Conservation (phyloP, 2,888 invertebrate genomes). For the Papilio gigon region DNA sequence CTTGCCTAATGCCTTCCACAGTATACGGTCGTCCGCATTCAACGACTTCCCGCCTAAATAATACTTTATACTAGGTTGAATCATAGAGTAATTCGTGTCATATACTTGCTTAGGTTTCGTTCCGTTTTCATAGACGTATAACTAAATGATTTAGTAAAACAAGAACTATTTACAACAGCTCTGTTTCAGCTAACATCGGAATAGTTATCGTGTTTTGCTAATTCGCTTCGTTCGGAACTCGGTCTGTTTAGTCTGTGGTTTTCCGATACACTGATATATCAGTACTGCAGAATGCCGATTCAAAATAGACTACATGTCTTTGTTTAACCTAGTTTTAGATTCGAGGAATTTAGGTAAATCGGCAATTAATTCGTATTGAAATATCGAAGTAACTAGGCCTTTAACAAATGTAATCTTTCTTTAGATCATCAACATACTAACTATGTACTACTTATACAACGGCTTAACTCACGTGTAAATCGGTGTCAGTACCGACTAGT, state of each 20-base stretch:
- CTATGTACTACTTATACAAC: too few relatives aligned
- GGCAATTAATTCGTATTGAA: constrained; percentile 1
- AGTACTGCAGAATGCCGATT: constrained; percentile 8
- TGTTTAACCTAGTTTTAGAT: constrained; percentile 30
- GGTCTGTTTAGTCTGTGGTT: constrained; percentile 33
- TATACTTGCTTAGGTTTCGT: background rate
- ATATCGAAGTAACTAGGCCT: constrained; percentile 6
- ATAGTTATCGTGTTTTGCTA: constrained; percentile 25
- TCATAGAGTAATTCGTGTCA: too few relatives aligned
- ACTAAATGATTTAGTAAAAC: background rate
- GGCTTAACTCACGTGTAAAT: too few relatives aligned
- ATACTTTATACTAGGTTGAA: too few relatives aligned
- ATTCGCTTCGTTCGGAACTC: constrained; percentile 10
- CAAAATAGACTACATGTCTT: constrained; percentile 31
- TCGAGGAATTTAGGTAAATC: background rate
- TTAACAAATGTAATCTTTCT: background rate
- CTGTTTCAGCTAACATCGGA: constrained; percentile 12
- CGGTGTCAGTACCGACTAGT: too few relatives aligned
- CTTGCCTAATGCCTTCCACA: too few relatives aligned
- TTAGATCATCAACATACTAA: too few relatives aligned
- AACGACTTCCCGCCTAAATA: too few relatives aligned
- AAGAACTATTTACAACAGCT: constrained; percentile 4
- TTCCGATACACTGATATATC: constrained; percentile 22
- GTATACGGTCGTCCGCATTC: too few relatives aligned
- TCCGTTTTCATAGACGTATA: background rate